phyloP scores from a whole-genome alignment of 1,140 invertebrate species.

The Zaprionus taronus region DNA sequence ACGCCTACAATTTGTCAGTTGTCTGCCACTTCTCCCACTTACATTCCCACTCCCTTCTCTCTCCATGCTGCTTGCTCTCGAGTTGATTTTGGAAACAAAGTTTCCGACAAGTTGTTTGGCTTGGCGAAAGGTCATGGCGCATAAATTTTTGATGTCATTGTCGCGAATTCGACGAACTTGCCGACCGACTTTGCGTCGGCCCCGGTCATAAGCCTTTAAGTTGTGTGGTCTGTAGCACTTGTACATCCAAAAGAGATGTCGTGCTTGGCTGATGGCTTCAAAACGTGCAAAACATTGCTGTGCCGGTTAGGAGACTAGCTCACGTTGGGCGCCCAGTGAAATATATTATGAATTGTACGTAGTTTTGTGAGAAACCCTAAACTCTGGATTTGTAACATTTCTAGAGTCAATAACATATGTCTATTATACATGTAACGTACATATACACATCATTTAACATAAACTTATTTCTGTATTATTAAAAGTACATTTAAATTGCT shows the following conservation, averaged over 20 bases:
- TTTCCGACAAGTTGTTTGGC: slow-evolving; percentile 66
- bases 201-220: slow-evolving; percentile 64
- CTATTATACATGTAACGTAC: no score
- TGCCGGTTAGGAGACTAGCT: background rate
- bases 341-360: background rate
- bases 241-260: background rate
- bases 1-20: slow-evolving; percentile 6
- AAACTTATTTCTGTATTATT: no score
- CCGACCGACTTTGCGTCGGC: slow-evolving; percentile 48
- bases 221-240: background rate
- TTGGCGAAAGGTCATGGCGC: slow-evolving; percentile 60
- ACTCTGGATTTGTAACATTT: background rate
- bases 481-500: no score
- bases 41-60: background rate
- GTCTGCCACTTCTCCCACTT: background rate
- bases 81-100: slow-evolving; percentile 45
- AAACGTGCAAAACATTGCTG: background rate
- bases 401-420: background rate
- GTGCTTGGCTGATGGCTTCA: background rate
- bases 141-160: slow-evolving; percentile 74
- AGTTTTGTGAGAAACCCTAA: background rate
- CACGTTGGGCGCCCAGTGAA: background rate
- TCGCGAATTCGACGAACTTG: slow-evolving; percentile 58
- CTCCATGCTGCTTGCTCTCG: background rate
- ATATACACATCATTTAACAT: no score